phyloP scores from a whole-genome alignment of 2,113 vertebrate species.

The Oryzias celebensis region DNA sequence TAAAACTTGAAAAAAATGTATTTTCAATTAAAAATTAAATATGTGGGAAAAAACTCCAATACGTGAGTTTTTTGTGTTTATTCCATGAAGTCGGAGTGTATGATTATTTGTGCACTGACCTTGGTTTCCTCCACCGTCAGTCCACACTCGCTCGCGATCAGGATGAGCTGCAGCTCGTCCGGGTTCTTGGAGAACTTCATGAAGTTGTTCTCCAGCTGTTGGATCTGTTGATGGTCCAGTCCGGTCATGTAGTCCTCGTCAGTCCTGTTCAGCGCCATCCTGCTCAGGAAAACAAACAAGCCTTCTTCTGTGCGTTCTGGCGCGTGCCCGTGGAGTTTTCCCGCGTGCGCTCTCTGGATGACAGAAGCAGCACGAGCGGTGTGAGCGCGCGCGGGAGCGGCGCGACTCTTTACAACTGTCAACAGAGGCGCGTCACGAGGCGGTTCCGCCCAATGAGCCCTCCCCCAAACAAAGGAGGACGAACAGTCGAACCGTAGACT shows the following conservation, averaged over 20 bases:
- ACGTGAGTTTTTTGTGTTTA: no score
- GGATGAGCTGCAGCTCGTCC: conserved; percentile 67
- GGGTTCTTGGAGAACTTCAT: conserved; percentile 61
- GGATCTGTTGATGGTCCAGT: conserved; percentile 72
- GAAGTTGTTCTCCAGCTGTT: conserved; percentile 76
- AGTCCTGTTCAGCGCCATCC: conserved; percentile 49
- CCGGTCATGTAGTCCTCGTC: conserved; percentile 18
- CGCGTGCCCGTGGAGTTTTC: not conserved
- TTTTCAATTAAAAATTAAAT: no score
- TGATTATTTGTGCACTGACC: conserved; percentile 49
- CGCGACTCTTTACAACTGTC: conserved; percentile 49
- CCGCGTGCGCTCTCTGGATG: not conserved
- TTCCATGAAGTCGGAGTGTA: no score
- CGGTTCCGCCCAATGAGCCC: conserved; percentile 11
- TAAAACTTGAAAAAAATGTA: no score
- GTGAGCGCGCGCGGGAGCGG: not conserved
- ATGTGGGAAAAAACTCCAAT: no score
- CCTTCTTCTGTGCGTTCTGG: not conserved
- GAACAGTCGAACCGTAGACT: not conserved
- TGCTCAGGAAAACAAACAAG: not conserved
- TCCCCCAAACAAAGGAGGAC: conserved; percentile 20
- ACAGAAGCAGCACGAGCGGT: not conserved
- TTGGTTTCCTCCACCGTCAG: conserved; percentile 68
- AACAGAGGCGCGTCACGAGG: conserved; percentile 45
- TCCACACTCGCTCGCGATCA: conserved; percentile 77